Evolutionary conservation across 1,140 invertebrate genomes (phyloP).

Genomic region (Spodoptera frugiperda): DNA sequence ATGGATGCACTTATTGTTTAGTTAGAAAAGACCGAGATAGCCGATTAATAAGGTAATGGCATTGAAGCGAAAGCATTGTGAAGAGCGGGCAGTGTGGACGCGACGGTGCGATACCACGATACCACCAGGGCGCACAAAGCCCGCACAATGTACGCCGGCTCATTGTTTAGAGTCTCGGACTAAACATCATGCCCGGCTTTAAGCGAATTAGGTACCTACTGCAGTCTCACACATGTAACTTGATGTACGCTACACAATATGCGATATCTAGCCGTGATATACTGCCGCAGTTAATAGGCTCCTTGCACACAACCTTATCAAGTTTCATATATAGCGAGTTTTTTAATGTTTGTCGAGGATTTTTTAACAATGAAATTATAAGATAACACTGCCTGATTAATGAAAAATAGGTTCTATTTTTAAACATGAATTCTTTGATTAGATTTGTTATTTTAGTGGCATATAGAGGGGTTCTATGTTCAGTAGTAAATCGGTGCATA

Average conservation of each 20-base stretch:
- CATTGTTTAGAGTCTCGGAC: constrained; percentile 79
- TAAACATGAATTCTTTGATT: too few relatives aligned
- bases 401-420: too few relatives aligned
- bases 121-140: constrained; percentile 71
- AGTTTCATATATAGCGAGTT: too few relatives aligned
- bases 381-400: too few relatives aligned
- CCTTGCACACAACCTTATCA: too few relatives aligned
- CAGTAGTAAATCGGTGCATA: too few relatives aligned
- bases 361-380: too few relatives aligned
- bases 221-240: constrained; percentile 33
- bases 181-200: constrained; percentile 68
- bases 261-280: not conserved
- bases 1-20: not conserved
- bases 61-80: constrained; percentile 26
- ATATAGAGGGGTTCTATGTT: too few relatives aligned
- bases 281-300: not conserved
- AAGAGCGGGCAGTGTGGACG: constrained; percentile 48
- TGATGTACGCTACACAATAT: constrained; percentile 17
- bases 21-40: constrained; percentile 3
- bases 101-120: constrained; percentile 71
- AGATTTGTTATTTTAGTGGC: too few relatives aligned
- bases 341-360: too few relatives aligned
- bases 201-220: constrained; percentile 63
- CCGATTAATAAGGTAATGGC: constrained; percentile 29
- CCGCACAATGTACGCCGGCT: constrained; percentile 73